Base-by-base conservation (phyloP, 2,888 invertebrate genomes). In the Heteromurus nitidus region DNA sequence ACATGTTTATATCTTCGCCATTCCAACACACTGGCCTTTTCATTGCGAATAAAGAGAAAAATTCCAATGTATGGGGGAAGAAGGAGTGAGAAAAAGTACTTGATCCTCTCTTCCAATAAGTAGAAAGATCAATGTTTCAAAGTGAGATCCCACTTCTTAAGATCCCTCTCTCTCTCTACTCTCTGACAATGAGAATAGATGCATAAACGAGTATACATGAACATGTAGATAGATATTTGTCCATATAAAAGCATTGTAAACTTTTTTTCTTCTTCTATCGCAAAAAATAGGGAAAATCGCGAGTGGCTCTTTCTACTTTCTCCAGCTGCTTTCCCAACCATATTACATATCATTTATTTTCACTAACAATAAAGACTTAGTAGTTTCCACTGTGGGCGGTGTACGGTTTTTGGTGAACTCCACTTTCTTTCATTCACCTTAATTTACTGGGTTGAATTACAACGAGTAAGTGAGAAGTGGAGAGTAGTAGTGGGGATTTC, bases 41-140 rank as follows among this genome's bases (percentile, higher is more conserved):
- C 70, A 53, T 64, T 70, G 31, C 16, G 58, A 7, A 30, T 20
- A 26, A 58, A 13, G 31, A 26, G n/a, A n/a, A 36, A 76, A 79
- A 64, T 79, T 70, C 64, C 62, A 26, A 30, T 44, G 5, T 47
- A n/a, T 50, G 22, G 42, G 22, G 58, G 30, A 58, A 18, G 24
- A n/a, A 75, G 28, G 16, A 64, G 53, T 36, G 42, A n/a, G 18
- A 31, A 76, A 75, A 55, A 79, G 42, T 79, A 64, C 55, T 70
- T 79, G 79, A 79, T 79, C 70, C 70, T 69, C 69, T 55, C 30
- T 64, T 55, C 53, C 79, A 65, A 70, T 79, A 79, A 70, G 79
- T 70, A 70, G 70, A 79, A 79, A 79, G 79, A 79, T 79, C 79
- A 70, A 79, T 79, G 79, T 70, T 64, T 70, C 79, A 79, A 70